A percentile compares a stretch with the other conserved stretches of the same genome.
These are phyloP conservation scores for Panthera leo DNA, from an alignment of 2,113 vertebrate species.

Conservation along the genomic window DNA sequence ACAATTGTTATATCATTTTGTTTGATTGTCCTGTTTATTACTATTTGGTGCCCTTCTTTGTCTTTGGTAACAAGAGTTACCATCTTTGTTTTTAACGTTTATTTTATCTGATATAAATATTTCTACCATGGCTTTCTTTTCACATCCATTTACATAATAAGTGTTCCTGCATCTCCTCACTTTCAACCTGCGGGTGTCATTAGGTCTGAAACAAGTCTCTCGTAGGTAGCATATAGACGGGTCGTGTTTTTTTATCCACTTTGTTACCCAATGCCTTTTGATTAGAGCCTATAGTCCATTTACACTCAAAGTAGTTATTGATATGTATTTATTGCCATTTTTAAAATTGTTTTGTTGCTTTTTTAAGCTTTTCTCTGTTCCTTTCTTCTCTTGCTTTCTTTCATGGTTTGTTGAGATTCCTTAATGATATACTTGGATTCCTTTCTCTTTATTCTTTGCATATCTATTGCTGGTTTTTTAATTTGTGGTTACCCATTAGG, in stretches of 20 bases:
- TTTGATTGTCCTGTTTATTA: background rate
- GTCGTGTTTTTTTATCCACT: background rate
- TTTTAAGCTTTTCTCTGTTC: background rate
- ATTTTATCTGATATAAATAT: background rate
- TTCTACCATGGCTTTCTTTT: background rate
- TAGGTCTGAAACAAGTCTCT: background rate
- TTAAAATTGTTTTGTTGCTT: background rate
- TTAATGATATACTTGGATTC: background rate
- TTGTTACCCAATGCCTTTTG: background rate
- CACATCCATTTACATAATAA: background rate
- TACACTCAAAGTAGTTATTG: background rate
- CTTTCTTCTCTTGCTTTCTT: background rate
- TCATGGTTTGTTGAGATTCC: background rate
- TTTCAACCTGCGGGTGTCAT: background rate
- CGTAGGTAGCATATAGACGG: background rate
- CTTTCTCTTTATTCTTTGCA: background rate
- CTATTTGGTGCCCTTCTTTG: background rate
- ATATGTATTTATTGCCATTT: background rate
- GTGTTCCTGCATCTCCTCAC: background rate
- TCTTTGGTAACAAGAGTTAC: background rate
- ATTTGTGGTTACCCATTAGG: background rate
- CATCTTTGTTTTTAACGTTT: background rate
- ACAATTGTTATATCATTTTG: background rate
- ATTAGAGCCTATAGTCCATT: background rate
- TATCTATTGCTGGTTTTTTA: background rate